phyloP scores from a whole-genome alignment of 2,797 vertebrate species.

The Cyclopterus lumpus region DNA sequence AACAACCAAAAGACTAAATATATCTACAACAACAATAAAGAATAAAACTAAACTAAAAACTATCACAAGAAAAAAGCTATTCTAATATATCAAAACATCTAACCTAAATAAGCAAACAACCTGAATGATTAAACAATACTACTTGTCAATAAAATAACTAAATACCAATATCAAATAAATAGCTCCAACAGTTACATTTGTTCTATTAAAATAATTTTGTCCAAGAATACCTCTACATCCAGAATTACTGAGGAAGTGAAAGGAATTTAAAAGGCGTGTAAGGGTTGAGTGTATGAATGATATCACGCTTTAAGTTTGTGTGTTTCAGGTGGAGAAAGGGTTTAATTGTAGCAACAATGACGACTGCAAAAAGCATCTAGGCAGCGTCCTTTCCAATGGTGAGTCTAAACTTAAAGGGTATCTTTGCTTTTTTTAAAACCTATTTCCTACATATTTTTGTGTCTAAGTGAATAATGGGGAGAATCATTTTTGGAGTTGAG shows the following conservation, averaged over 20 bases:
- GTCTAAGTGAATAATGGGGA: not conserved
- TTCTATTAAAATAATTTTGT: not conserved
- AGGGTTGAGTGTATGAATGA: not conserved
- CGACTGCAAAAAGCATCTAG: slow-evolving; percentile 41
- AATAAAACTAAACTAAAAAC: too few species aligned
- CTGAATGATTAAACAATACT: too few species aligned
- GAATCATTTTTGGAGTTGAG: not conserved
- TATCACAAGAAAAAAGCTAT: too few species aligned
- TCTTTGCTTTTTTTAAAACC: not conserved
- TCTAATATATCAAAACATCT: too few species aligned
- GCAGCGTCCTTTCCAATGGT: slow-evolving; percentile 61
- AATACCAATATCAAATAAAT: too few species aligned
- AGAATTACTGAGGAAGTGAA: not conserved
- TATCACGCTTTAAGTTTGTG: not conserved
- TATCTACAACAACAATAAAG: too few species aligned
- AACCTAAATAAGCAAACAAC: too few species aligned
- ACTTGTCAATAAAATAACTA: too few species aligned
- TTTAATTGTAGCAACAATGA: slow-evolving; percentile 32
- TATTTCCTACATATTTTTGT: not conserved
- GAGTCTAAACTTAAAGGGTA: slow-evolving; percentile 30
- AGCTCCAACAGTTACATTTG: too few species aligned
- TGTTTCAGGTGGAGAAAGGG: slow-evolving; percentile 6
- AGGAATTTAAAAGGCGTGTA: not conserved
- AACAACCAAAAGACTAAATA: too few species aligned
- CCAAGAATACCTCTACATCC: not conserved